Evolutionary conservation across 1,140 invertebrate genomes (phyloP).

Genomic region (Marisa cornuarietis): DNA sequence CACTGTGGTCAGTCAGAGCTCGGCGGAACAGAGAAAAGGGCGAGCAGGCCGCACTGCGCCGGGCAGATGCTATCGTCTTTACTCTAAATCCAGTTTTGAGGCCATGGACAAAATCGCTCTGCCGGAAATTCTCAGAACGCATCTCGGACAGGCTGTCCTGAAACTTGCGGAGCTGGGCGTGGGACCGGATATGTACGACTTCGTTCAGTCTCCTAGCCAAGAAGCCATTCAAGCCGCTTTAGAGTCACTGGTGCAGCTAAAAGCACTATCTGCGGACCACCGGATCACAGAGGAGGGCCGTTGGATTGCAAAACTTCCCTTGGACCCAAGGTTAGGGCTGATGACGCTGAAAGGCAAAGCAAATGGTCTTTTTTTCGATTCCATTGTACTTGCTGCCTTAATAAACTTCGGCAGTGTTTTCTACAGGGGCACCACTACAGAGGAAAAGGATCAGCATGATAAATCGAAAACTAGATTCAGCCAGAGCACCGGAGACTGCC

Average conservation of each 20-base stretch:
- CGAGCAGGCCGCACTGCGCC: constrained; percentile 52
- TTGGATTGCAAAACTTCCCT: constrained; percentile 52
- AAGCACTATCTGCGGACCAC: constrained; percentile 36
- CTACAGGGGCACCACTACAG: constrained; percentile 57
- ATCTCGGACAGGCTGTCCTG: constrained; percentile 51
- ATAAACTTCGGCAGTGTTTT: constrained; percentile 37
- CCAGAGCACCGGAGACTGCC: constrained; percentile 87
- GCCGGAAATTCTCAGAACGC: constrained; percentile 55
- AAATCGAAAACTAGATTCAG: constrained; percentile 75
- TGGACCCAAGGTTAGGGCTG: constrained; percentile 48
- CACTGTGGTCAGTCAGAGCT: constrained; percentile 45
- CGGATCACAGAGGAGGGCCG: constrained; percentile 54
- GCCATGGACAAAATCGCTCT: constrained; percentile 36
- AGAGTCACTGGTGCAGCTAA: constrained; percentile 38
- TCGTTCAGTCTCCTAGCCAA: constrained; percentile 46
- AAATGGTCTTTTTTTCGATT: constrained; percentile 71
- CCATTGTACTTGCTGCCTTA: constrained; percentile 44
- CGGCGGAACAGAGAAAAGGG: constrained; percentile 59
- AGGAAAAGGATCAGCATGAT: constrained; percentile 74
- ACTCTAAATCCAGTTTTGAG: constrained; percentile 39
- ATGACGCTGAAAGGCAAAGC: constrained; percentile 43
- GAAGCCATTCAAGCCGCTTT: constrained; percentile 41
- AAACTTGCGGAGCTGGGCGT: constrained; percentile 49
- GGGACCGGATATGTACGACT: constrained; percentile 50
- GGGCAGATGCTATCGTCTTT: constrained; percentile 57